These are phyloP conservation scores for Linnaemya tessellans DNA, from an alignment of 2,888 invertebrate genomes.

Conservation along the genomic window DNA sequence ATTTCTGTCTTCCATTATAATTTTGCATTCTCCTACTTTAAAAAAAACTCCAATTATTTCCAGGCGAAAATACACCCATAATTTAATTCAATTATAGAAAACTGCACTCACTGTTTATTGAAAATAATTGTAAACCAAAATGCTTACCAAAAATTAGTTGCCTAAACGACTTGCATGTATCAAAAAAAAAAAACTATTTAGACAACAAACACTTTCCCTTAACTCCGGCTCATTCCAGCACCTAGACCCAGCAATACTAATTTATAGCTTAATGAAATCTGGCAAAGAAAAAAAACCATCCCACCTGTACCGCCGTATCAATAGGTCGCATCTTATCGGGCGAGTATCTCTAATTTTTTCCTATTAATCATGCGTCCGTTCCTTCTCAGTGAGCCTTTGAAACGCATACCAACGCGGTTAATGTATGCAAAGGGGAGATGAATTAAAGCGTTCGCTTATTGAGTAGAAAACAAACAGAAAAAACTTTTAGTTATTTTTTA, in stretches of 20 bases:
- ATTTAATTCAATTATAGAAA: too few species aligned
- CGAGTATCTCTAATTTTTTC: constrained; percentile 19
- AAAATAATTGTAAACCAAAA: too few species aligned
- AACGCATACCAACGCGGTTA: neutral
- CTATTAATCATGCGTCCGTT: constrained; percentile 24
- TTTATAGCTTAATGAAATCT: constrained; percentile 42
- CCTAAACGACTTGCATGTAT: neutral
- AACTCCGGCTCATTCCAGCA: constrained; percentile 2
- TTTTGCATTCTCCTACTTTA: too few species aligned
- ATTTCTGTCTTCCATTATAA: too few species aligned
- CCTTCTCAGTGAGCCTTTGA: neutral
- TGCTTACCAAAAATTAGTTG: neutral
- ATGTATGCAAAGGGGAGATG: neutral
- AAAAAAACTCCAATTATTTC: too few species aligned
- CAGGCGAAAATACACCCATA: too few species aligned
- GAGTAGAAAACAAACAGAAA: neutral
- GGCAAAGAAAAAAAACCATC: neutral
- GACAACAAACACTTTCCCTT: neutral
- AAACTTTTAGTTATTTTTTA: constrained; percentile 15
- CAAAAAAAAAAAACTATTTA: too few species aligned
- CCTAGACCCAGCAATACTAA: neutral
- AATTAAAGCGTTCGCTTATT: neutral
- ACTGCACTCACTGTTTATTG: too few species aligned
- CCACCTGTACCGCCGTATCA: constrained; percentile 30
- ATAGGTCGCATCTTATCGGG: constrained; percentile 23